phyloP scores from a whole-genome alignment of 2,113 vertebrate species.

The Gadus macrocephalus region DNA sequence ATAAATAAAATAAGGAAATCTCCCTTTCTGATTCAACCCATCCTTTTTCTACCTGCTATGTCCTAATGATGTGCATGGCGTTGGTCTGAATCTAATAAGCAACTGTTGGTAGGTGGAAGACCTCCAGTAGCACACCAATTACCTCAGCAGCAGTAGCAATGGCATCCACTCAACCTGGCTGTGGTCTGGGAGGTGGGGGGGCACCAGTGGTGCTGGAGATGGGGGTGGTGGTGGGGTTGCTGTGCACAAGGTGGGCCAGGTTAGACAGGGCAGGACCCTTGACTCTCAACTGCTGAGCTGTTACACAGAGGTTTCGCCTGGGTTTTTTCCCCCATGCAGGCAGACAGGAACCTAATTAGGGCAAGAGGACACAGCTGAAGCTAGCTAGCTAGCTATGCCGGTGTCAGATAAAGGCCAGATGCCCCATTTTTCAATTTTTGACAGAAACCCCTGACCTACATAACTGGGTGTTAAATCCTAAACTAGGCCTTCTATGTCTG shows the following conservation, averaged over 20 bases:
- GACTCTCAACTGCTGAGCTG: slow-evolving; percentile 55
- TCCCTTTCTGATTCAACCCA: slow-evolving; percentile 13
- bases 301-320: slow-evolving; percentile 50
- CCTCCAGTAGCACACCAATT: slow-evolving; percentile 47
- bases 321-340: slow-evolving; percentile 34
- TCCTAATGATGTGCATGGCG: slow-evolving; percentile 49
- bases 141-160: slow-evolving; percentile 28
- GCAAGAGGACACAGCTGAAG: slow-evolving; percentile 33
- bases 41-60: slow-evolving; percentile 29
- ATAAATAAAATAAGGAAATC: neutral
- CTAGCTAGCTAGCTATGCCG: slow-evolving; percentile 19
- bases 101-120: slow-evolving; percentile 34
- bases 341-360: slow-evolving; percentile 39
- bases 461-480: no score
- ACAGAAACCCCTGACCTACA: no score
- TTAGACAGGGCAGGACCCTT: slow-evolving; percentile 29
- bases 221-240: neutral
- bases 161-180: slow-evolving; percentile 29
- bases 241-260: neutral
- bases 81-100: slow-evolving; percentile 44
- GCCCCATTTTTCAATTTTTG: no score
- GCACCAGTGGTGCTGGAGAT: slow-evolving; percentile 2
- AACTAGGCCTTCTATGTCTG: no score
- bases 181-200: slow-evolving; percentile 1
- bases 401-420: no score